Percentiles rank a stretch among this genome's conserved stretches.
Conservation (phyloP, 2,797 vertebrate species). For the Gymnoscopelus microlampas region DNA sequence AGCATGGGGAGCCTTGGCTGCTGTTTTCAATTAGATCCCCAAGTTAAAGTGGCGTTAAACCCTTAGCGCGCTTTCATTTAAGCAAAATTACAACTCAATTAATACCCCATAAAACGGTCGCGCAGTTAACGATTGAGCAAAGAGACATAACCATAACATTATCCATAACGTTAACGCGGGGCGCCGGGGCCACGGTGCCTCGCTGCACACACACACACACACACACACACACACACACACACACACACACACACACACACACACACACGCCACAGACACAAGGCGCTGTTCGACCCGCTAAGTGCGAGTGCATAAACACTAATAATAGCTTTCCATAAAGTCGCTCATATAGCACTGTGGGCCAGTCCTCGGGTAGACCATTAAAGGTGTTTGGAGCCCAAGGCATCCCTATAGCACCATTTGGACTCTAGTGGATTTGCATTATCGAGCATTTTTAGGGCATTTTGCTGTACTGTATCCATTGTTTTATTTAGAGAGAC, state of each 20-base stretch:
- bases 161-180: constrained; percentile 76
- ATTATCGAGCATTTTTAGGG: too few relatives aligned
- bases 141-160: constrained; percentile 75
- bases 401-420: constrained; percentile 58
- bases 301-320: constrained; percentile 80
- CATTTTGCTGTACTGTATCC: too few relatives aligned
- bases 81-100: constrained; percentile 82
- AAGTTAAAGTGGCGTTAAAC: constrained; percentile 76
- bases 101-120: constrained; percentile 82
- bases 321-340: constrained; percentile 81
- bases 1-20: constrained; percentile 40
- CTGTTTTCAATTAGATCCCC: constrained; percentile 78
- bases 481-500: too few relatives aligned
- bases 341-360: constrained; percentile 68
- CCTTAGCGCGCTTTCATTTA: constrained; percentile 75
- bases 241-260: constrained; percentile 42
- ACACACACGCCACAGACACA: constrained; percentile 5
- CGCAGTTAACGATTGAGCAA: constrained; percentile 78
- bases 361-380: constrained; percentile 69
- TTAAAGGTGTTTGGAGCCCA: constrained; percentile 69
- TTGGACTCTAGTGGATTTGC: constrained; percentile 51
- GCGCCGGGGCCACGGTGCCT: constrained; percentile 64
- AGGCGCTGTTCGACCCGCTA: constrained; percentile 66
- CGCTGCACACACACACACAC: constrained; percentile 61
- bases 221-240: too few relatives aligned